phyloP scores from a whole-genome alignment of 2,888 invertebrate species.

The Iphiclides podalirius region DNA sequence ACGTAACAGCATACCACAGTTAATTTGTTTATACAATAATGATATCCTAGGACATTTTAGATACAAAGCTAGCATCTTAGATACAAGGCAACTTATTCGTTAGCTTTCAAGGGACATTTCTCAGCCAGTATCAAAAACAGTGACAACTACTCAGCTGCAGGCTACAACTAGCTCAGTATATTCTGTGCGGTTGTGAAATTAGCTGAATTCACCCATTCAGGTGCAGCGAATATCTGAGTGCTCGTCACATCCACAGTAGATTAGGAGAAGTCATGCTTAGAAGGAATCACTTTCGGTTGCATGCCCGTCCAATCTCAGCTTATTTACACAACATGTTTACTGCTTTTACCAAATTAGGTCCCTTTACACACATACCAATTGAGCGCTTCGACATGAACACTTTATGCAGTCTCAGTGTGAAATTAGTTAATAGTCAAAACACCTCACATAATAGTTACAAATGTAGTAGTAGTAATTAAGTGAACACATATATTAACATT shows the following conservation, averaged over 20 bases:
- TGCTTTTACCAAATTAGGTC: conserved; percentile 11
- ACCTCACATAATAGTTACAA: conserved; percentile 32
- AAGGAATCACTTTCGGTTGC: conserved; percentile 42
- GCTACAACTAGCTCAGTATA: conserved; percentile 50
- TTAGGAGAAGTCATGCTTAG: conserved; percentile 49
- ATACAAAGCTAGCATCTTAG: neutral
- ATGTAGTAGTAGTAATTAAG: conserved; percentile 10
- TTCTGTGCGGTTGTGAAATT: conserved; percentile 69
- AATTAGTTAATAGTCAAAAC: conserved; percentile 38
- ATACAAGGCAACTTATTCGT: too few species aligned
- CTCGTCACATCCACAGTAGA: conserved; percentile 25
- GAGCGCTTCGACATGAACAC: neutral
- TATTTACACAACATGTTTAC: conserved; percentile 60
- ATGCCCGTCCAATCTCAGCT: conserved; percentile 76
- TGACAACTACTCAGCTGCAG: conserved; percentile 53
- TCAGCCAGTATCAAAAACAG: conserved; percentile 22
- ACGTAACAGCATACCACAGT: neutral
- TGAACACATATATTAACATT: conserved; percentile 43
- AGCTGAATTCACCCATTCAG: conserved; percentile 63
- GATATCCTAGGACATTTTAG: neutral
- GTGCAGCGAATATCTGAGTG: conserved; percentile 40
- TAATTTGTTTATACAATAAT: neutral
- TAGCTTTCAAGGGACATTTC: neutral
- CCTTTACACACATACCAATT: too few species aligned
- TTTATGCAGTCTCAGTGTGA: conserved; percentile 1